phyloP scores from a whole-genome alignment of 2,113 vertebrate species.

The Leptobrachium ailaonicum region DNA sequence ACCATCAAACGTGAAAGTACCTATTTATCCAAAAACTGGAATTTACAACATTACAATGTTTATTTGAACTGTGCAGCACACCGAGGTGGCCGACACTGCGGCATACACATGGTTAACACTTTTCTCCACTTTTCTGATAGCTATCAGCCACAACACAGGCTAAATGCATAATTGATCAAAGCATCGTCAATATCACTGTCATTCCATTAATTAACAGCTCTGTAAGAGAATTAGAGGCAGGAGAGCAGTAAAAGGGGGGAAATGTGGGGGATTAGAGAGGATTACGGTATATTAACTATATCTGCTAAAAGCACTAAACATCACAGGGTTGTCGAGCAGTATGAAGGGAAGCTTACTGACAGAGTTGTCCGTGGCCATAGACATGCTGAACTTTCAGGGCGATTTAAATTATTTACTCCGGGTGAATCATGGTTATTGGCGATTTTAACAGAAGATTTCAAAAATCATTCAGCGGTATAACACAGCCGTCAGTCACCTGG shows the following conservation, averaged over 20 bases:
- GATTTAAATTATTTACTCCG: too few relatives aligned
- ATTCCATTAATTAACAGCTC: constrained; percentile 49
- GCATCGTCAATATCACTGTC: constrained; percentile 48
- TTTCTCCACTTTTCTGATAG: constrained; percentile 21
- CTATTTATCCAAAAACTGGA: too few relatives aligned
- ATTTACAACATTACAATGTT: too few relatives aligned
- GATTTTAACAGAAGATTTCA: too few relatives aligned
- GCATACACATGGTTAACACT: constrained; percentile 15
- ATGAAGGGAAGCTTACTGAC: too few relatives aligned
- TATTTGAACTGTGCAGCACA: background rate
- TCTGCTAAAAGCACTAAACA: background rate
- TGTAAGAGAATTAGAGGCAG: constrained; percentile 44
- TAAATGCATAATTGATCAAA: constrained; percentile 52
- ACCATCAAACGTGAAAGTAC: too few relatives aligned
- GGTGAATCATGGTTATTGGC: too few relatives aligned
- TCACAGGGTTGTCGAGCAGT: too few relatives aligned
- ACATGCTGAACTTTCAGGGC: too few relatives aligned
- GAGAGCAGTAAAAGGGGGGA: constrained; percentile 1
- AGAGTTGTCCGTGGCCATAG: too few relatives aligned
- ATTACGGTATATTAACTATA: constrained; percentile 29
- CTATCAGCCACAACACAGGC: constrained; percentile 44
- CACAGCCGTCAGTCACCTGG: too few relatives aligned
- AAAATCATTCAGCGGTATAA: too few relatives aligned
- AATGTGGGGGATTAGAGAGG: constrained; percentile 29
- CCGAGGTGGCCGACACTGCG: background rate